Evolutionary conservation across 2,797 vertebrate genomes (phyloP).

Genomic region (Harpagifer antarcticus): DNA sequence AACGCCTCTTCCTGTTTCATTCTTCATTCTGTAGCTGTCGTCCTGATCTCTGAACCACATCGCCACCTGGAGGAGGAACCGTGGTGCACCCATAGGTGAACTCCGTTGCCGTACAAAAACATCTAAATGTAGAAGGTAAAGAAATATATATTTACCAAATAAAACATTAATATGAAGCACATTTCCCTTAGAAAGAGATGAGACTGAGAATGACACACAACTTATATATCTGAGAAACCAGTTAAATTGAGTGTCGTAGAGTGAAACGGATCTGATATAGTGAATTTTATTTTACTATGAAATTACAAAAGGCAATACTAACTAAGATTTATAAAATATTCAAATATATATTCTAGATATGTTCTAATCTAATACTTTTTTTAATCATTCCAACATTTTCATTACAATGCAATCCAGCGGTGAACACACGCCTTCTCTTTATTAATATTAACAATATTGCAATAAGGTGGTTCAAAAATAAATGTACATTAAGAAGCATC

Average conservation of each 20-base stretch:
- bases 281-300: not conserved
- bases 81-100: not conserved
- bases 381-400: no score
- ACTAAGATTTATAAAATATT: no score
- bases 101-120: not conserved
- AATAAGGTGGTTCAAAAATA: not conserved
- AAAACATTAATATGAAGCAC: no score
- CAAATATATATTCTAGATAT: not conserved
- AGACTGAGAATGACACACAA: no score
- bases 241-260: no score
- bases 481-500: not conserved
- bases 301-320: not conserved
- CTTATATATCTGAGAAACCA: no score
- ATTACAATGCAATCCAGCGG: not conserved
- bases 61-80: slow-evolving; percentile 28
- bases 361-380: not conserved
- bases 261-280: not conserved
- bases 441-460: not conserved
- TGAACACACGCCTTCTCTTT: not conserved
- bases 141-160: no score
- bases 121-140: no score
- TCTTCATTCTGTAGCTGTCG: not conserved
- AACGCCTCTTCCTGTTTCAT: slow-evolving; percentile 17
- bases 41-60: accelerated
- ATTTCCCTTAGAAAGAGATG: no score